phyloP scores from a whole-genome alignment of 2,113 vertebrate genomes.

The Suncus etruscus region DNA sequence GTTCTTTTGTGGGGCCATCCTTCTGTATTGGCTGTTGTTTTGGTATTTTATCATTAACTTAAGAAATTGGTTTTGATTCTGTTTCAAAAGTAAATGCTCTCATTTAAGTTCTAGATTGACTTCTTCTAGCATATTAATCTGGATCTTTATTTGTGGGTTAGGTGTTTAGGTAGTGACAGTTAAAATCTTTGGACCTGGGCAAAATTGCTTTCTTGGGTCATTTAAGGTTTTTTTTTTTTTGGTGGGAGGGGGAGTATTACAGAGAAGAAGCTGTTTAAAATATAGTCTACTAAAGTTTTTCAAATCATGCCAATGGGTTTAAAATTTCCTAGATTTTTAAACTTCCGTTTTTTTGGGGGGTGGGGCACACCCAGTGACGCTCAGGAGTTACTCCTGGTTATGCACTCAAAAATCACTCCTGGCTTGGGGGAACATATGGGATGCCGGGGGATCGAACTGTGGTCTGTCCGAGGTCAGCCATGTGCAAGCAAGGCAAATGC shows the following conservation, averaged over 20 bases:
- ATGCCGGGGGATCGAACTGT: too few relatives aligned
- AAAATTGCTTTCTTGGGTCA: slow-evolving; percentile 4
- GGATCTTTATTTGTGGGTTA: background rate
- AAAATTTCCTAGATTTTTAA: too few relatives aligned
- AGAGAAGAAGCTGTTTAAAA: background rate
- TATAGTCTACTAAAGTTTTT: slow-evolving; percentile 34
- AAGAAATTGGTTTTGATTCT: slow-evolving; percentile 13
- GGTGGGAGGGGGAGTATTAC: background rate
- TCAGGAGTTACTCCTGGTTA: too few relatives aligned
- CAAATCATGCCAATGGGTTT: background rate
- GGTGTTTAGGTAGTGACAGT: slow-evolving; percentile 29
- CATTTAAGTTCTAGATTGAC: too few relatives aligned
- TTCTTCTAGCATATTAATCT: background rate
- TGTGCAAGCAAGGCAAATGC: too few relatives aligned
- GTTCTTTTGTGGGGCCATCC: background rate
- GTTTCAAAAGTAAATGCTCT: too few relatives aligned
- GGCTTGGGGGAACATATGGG: too few relatives aligned
- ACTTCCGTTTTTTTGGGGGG: too few relatives aligned
- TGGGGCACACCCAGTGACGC: too few relatives aligned
- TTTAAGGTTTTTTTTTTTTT: slow-evolving; percentile 38
- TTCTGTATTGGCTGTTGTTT: background rate
- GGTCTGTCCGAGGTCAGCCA: too few relatives aligned
- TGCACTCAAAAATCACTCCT: too few relatives aligned
- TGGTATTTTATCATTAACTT: slow-evolving; percentile 29
- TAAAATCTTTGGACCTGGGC: background rate